phyloP scores from a whole-genome alignment of 1,140 invertebrate genomes.

The Pinna nobilis region DNA sequence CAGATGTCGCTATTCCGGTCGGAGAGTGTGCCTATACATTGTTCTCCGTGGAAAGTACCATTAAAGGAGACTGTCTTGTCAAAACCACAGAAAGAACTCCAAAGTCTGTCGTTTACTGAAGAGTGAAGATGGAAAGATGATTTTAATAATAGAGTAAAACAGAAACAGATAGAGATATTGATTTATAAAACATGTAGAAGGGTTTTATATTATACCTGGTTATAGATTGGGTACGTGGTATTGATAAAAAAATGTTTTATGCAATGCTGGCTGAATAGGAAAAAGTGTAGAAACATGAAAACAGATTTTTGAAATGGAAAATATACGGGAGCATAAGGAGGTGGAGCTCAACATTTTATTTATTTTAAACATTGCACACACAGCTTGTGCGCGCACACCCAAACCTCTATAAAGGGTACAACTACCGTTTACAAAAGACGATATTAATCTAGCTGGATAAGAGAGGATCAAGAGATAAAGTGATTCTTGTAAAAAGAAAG shows the following conservation, averaged over 20 bases:
- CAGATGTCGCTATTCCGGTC: slow-evolving; percentile 54
- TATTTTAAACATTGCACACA: too few relatives aligned
- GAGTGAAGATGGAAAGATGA: neutral
- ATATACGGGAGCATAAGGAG: too few relatives aligned
- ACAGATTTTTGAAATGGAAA: too few relatives aligned
- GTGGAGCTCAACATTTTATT: too few relatives aligned
- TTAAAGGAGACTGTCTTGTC: slow-evolving; percentile 55
- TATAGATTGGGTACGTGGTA: neutral
- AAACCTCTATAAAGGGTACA: too few relatives aligned
- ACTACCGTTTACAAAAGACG: too few relatives aligned
- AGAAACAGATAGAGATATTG: neutral
- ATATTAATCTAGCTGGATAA: too few relatives aligned
- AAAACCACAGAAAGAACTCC: slow-evolving; percentile 55
- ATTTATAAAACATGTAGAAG: neutral
- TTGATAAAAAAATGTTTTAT: neutral
- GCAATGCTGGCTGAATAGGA: neutral
- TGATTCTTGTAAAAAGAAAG: too few relatives aligned
- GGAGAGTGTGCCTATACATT: slow-evolving; percentile 48
- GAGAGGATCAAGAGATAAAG: too few relatives aligned
- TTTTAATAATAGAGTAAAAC: neutral
- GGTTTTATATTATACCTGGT: neutral
- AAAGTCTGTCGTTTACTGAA: slow-evolving; percentile 45
- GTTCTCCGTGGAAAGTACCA: slow-evolving; percentile 46
- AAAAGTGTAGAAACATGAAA: neutral
- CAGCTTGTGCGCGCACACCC: too few relatives aligned